These are phyloP conservation scores for Picus viridis DNA, from an alignment of 2,797 vertebrate genomes.

Conservation along the genomic window DNA sequence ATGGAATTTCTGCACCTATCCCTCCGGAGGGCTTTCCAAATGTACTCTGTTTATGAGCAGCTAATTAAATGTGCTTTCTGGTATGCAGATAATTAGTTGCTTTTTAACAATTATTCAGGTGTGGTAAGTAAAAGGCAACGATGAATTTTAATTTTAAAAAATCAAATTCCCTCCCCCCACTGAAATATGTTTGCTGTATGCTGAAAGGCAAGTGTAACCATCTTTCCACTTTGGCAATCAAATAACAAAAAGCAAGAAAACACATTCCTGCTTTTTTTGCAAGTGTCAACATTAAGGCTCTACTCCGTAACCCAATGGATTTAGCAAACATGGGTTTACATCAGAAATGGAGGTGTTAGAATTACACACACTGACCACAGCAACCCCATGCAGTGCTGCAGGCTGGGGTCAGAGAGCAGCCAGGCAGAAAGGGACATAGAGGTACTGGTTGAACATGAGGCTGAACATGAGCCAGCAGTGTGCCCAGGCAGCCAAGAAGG, in stretches of 20 bases:
- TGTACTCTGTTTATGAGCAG: conserved; percentile 50
- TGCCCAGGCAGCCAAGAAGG: too few relatives aligned
- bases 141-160: conserved; percentile 56
- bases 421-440: too few relatives aligned
- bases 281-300: background rate
- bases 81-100: conserved; percentile 57
- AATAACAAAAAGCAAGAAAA: background rate
- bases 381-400: too few relatives aligned
- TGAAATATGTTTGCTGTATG: background rate
- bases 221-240: background rate
- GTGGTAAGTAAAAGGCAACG: conserved; percentile 32
- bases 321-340: background rate
- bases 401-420: too few relatives aligned
- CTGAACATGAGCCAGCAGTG: too few relatives aligned
- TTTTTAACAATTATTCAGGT: conserved; percentile 68
- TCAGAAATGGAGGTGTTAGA: background rate
- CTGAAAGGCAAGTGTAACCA: background rate
- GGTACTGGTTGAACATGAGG: too few relatives aligned
- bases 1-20: conserved; percentile 64
- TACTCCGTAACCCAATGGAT: background rate
- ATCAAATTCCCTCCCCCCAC: background rate
- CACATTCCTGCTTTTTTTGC: background rate
- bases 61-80: conserved; percentile 66
- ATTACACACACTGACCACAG: background rate
- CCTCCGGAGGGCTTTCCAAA: conserved; percentile 28